These are phyloP conservation scores for Hypsopygia costalis DNA, from an alignment of 2,888 invertebrate species.

Conservation along the genomic window DNA sequence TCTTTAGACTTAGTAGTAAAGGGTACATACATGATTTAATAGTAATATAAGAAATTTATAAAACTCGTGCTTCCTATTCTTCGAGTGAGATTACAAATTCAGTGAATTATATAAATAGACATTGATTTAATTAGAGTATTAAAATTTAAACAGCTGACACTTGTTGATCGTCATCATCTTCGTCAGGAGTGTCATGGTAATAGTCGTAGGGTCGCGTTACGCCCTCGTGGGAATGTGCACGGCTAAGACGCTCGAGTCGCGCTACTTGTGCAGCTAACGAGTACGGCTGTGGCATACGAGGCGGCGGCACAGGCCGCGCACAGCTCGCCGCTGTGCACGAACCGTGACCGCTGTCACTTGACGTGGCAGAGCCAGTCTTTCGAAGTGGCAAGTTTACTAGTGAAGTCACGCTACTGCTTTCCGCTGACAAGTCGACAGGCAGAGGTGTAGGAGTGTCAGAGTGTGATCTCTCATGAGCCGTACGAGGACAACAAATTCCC, in stretches of 20 bases:
- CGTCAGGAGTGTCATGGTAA: slow-evolving; percentile 77
- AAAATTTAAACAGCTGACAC: slow-evolving; percentile 72
- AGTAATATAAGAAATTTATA: slow-evolving; percentile 60
- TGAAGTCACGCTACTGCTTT: slow-evolving; percentile 97
- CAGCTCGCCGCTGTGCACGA: slow-evolving; percentile 80
- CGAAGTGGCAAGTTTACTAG: slow-evolving; percentile 93
- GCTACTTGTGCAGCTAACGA: slow-evolving; percentile 93
- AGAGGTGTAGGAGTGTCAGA: slow-evolving; percentile 93
- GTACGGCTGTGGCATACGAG: slow-evolving; percentile 87
- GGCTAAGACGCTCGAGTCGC: slow-evolving; percentile 88
- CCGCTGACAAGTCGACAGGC: slow-evolving; percentile 94
- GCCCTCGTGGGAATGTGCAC: slow-evolving; percentile 93
- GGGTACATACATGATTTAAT: slow-evolving; percentile 68
- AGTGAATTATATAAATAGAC: slow-evolving; percentile 71
- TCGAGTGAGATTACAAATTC: slow-evolving; percentile 77
- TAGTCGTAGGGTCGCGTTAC: slow-evolving; percentile 88
- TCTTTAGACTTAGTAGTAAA: slow-evolving; percentile 76
- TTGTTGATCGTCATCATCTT: slow-evolving; percentile 77
- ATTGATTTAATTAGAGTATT: slow-evolving; percentile 62
- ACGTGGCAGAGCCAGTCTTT: slow-evolving; percentile 95
- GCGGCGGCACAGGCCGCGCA: slow-evolving; percentile 85
- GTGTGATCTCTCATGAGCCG: slow-evolving; percentile 93
- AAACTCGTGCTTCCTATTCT: slow-evolving; percentile 72
- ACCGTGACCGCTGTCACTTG: slow-evolving; percentile 95
- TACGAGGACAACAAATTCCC: slow-evolving; percentile 68